Percentiles rank a stretch among this genome's conserved stretches.
phyloP scores from a whole-genome alignment of 2,113 vertebrate species.

The Perca schrenkii region DNA sequence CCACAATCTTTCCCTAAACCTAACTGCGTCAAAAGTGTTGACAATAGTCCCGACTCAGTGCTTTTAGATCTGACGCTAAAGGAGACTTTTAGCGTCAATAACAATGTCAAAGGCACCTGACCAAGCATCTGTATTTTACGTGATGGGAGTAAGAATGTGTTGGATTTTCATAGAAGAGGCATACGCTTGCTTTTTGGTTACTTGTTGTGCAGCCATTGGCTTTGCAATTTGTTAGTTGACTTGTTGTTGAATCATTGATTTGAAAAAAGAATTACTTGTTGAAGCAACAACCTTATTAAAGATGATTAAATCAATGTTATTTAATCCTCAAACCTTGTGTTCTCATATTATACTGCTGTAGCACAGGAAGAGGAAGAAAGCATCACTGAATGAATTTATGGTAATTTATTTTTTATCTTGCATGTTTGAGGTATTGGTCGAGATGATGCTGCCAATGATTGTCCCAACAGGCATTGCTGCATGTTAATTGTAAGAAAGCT shows the following conservation, averaged over 20 bases:
- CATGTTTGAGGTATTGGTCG: constrained; percentile 17
- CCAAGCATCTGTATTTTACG: no score
- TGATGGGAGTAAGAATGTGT: no score
- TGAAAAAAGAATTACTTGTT: background rate
- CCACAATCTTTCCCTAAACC: no score
- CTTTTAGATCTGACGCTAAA: no score
- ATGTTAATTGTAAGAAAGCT: constrained; percentile 33
- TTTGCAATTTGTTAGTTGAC: constrained; percentile 13
- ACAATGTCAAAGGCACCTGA: no score
- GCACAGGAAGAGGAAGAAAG: constrained; percentile 2
- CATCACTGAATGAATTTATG: constrained; percentile 15
- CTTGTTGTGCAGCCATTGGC: background rate
- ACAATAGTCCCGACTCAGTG: no score
- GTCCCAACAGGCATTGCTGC: constrained; percentile 28
- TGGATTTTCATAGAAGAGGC: background rate
- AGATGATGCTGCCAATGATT: constrained; percentile 26
- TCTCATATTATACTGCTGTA: background rate
- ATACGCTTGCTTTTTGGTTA: background rate
- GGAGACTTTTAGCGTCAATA: no score
- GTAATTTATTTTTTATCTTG: constrained; percentile 48
- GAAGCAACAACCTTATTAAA: constrained; percentile 2
- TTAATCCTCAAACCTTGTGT: background rate
- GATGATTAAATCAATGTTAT: constrained; percentile 1
- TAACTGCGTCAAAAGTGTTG: no score
- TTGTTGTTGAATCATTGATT: background rate